phyloP scores from a whole-genome alignment of 2,797 vertebrate species.

The Cynopterus sphinx region DNA sequence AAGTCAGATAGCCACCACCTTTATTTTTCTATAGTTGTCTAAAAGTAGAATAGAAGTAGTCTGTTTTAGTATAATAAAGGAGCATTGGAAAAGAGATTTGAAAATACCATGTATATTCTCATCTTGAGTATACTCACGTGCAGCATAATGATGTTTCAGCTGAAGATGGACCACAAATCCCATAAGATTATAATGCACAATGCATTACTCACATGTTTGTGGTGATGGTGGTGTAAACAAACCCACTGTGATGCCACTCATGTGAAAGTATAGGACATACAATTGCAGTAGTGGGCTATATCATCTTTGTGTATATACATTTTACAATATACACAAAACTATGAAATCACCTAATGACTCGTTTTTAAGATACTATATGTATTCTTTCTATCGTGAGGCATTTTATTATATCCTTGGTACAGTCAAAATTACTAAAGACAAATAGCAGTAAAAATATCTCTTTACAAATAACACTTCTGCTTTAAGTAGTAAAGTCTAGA shows the following conservation, averaged over 20 bases:
- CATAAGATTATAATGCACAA: not conserved
- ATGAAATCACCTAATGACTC: not conserved
- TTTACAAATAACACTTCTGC: not conserved
- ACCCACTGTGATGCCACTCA: not conserved
- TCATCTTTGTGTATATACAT: not conserved
- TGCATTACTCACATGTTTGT: not conserved
- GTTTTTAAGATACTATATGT: not conserved
- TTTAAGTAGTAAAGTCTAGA: not conserved
- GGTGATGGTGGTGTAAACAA: not conserved
- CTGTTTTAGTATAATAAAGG: not conserved
- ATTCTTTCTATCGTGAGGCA: not conserved
- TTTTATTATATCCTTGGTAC: not conserved
- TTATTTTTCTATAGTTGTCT: not conserved
- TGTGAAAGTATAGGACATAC: not conserved
- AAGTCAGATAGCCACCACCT: not conserved
- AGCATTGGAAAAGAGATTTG: not conserved
- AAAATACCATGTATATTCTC: not conserved
- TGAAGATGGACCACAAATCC: too few species aligned
- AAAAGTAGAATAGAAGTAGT: not conserved
- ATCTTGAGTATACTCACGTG: not conserved
- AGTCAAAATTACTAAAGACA: not conserved
- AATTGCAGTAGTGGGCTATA: not conserved
- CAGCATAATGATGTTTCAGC: not conserved
- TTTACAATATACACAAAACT: not conserved
- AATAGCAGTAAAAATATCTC: not conserved